Evolutionary conservation across 1,140 invertebrate genomes (phyloP).

Genomic region (Brachionus angularis): DNA sequence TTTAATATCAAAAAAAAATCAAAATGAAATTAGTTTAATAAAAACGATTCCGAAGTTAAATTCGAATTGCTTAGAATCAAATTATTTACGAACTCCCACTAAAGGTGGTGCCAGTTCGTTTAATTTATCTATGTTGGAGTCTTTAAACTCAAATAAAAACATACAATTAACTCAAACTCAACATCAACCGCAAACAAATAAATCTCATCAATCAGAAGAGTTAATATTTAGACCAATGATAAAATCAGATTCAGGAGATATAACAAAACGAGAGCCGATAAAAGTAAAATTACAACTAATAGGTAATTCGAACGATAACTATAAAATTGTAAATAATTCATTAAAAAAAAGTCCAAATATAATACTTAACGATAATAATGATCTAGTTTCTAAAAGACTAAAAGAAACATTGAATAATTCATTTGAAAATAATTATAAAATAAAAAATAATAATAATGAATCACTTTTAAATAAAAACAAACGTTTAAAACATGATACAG

Average conservation of each 20-base stretch:
- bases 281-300: no score
- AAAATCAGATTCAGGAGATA: constrained; percentile 8
- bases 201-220: no score
- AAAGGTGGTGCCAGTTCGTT: constrained; percentile 29
- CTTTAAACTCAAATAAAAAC: constrained; percentile 16
- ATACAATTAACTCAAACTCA: no score
- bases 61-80: background rate
- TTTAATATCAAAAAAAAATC: no score
- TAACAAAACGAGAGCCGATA: no score
- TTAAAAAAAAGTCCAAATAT: background rate
- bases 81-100: constrained; percentile 13
- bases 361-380: background rate
- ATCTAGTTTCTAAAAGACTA: constrained; percentile 18
- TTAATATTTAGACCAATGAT: constrained; percentile 13
- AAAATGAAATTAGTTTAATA: background rate
- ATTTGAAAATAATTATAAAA: no score
- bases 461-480: background rate
- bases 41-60: background rate
- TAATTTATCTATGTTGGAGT: background rate
- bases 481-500: background rate
- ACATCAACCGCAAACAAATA: no score
- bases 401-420: constrained; percentile 9
- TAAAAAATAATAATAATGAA: no score
- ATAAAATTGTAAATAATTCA: background rate
- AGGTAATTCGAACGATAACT: no score